A percentile compares a stretch with the other conserved stretches of the same genome.
These are phyloP conservation scores for Sylvilagus bachmani DNA, from an alignment of 2,113 vertebrate genomes.

Conservation along the genomic window DNA sequence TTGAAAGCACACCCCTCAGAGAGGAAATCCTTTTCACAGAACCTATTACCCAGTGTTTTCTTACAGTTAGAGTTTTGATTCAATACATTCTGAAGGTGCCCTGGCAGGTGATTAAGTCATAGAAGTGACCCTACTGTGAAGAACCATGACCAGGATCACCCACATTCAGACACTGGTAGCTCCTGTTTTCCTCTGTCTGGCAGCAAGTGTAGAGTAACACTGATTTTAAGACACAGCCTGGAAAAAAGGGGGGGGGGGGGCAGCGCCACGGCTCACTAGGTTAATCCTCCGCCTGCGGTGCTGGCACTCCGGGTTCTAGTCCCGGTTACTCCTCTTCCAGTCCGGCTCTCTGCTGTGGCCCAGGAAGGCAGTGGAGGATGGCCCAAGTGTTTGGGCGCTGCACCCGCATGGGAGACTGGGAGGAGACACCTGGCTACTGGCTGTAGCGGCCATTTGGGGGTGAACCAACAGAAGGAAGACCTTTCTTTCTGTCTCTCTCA, in stretches of 20 bases:
- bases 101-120: background rate
- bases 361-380: too few relatives aligned
- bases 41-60: background rate
- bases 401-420: too few relatives aligned
- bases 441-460: too few relatives aligned
- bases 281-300: too few relatives aligned
- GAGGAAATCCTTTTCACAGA: background rate
- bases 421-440: too few relatives aligned
- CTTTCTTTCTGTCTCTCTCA: too few relatives aligned
- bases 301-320: too few relatives aligned
- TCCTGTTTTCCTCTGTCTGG: background rate
- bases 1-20: background rate
- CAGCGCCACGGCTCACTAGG: too few relatives aligned
- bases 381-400: too few relatives aligned
- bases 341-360: too few relatives aligned
- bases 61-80: conserved; percentile 39
- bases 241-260: background rate
- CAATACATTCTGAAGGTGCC: background rate
- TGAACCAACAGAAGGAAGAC: too few relatives aligned
- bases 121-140: background rate
- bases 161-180: background rate
- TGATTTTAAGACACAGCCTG: conserved; percentile 17
- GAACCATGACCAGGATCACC: background rate
- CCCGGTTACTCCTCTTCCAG: too few relatives aligned
- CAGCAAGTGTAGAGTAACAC: background rate